Percentiles rank a stretch among this genome's conserved stretches.
phyloP scores from a whole-genome alignment of 2,113 vertebrate genomes.

The Apodemus speciosus region DNA sequence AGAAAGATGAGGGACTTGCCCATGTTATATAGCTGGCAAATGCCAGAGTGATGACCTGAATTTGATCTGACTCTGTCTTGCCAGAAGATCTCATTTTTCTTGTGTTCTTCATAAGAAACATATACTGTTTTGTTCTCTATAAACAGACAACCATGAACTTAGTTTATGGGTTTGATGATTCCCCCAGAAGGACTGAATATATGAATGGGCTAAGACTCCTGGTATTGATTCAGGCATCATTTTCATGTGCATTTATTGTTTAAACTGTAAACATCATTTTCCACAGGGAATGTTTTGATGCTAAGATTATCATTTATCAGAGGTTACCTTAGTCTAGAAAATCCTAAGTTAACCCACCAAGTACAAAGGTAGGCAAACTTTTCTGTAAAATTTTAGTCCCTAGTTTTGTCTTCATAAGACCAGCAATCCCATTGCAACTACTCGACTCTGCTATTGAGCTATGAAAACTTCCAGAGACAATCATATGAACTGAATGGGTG shows the following conservation, averaged over 20 bases:
- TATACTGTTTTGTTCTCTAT: neutral
- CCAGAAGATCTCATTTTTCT: neutral
- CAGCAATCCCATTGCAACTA: neutral
- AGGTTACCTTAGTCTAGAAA: neutral
- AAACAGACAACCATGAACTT: neutral
- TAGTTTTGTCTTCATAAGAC: neutral
- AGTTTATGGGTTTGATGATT: slow-evolving; percentile 8
- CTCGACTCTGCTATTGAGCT: neutral
- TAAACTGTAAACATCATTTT: neutral
- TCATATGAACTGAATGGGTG: neutral
- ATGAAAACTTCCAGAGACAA: neutral
- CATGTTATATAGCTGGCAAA: neutral
- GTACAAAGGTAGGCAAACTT: neutral
- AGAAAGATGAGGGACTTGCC: slow-evolving; percentile 2
- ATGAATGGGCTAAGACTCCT: neutral
- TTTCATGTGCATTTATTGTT: neutral
- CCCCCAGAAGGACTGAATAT: neutral
- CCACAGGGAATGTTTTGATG: neutral
- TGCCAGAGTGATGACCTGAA: slow-evolving; percentile 28
- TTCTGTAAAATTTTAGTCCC: neutral
- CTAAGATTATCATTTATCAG: neutral
- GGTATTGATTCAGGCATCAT: neutral
- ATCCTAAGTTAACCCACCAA: neutral
- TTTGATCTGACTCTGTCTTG: slow-evolving; percentile 26
- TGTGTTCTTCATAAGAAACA: neutral